These are phyloP conservation scores for Aurelia aurita DNA, from an alignment of 30 jellyfish, hydroid and myxozoan genomes.

Conservation along the genomic window DNA sequence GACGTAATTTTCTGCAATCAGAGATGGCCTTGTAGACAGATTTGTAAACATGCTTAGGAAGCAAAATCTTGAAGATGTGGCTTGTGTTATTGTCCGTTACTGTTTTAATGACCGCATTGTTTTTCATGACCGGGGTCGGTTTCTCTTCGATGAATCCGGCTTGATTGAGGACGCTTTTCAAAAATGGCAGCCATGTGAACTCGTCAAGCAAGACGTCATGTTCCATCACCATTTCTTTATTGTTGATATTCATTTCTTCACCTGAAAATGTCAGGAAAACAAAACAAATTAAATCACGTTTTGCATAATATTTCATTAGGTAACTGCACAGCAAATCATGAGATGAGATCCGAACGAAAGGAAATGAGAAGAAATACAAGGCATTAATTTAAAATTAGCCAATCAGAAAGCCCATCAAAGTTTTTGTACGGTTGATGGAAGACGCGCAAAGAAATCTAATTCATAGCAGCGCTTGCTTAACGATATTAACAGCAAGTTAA, in stretches of 20 bases:
- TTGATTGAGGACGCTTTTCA: constrained; percentile 18
- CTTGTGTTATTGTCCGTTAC: neutral
- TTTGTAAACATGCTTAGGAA: constrained; percentile 4
- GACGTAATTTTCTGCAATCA: constrained; percentile 34
- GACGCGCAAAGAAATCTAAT: too few species aligned
- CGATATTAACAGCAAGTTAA: too few species aligned
- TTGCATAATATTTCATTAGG: too few species aligned
- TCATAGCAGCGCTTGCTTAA: too few species aligned
- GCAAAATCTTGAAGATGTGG: neutral
- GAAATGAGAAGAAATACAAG: too few species aligned
- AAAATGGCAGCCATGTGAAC: constrained; percentile 36
- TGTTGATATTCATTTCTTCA: neutral
- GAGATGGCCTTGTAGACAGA: constrained; percentile 52
- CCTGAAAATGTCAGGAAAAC: constrained; percentile 34
- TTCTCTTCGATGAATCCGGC: constrained; percentile 43
- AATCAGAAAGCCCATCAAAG: too few species aligned
- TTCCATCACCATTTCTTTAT: constrained; percentile 64
- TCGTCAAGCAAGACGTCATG: constrained; percentile 52
- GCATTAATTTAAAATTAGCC: too few species aligned
- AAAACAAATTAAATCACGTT: too few species aligned
- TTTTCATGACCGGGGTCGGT: neutral
- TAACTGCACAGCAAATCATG: too few species aligned
- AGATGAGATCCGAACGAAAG: too few species aligned
- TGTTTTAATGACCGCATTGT: neutral
- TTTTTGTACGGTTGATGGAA: too few species aligned